These are phyloP conservation scores for Megathymus violae DNA, from an alignment of 1,140 invertebrate species.

Conservation along the genomic window DNA sequence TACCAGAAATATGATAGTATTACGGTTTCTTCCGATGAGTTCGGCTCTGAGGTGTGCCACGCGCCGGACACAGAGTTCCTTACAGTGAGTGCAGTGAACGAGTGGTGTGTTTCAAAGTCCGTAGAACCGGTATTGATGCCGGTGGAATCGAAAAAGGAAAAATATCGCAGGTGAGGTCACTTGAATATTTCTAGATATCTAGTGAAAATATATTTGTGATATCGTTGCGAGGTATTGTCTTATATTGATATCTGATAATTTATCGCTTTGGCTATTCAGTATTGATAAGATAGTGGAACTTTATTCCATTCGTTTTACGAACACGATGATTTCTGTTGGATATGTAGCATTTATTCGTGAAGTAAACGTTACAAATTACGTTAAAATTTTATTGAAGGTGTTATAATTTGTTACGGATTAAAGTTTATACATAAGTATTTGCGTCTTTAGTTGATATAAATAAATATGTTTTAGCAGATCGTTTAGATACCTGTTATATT, in stretches of 20 bases:
- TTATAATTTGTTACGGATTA: slow-evolving; percentile 9
- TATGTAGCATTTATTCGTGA: slow-evolving; percentile 1
- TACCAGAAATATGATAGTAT: slow-evolving; percentile 80
- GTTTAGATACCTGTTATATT: slow-evolving; percentile 11
- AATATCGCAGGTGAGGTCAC: slow-evolving; percentile 78
- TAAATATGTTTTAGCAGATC: slow-evolving; percentile 5
- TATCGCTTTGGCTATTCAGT: slow-evolving; percentile 61
- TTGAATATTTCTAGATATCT: slow-evolving; percentile 59
- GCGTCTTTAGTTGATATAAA: too few species aligned
- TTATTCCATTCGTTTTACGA: slow-evolving; percentile 48
- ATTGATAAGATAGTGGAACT: slow-evolving; percentile 61
- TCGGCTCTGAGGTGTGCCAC: slow-evolving; percentile 78
- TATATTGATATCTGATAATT: slow-evolving; percentile 63
- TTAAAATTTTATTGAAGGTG: slow-evolving; percentile 1
- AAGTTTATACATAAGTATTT: too few species aligned
- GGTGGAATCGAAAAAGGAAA: slow-evolving; percentile 79
- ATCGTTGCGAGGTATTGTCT: slow-evolving; percentile 61
- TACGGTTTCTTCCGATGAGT: slow-evolving; percentile 80
- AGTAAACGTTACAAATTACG: not conserved
- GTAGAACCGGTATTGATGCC: slow-evolving; percentile 71
- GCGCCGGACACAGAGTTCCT: slow-evolving; percentile 75
- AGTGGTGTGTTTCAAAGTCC: slow-evolving; percentile 76
- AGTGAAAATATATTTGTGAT: slow-evolving; percentile 69
- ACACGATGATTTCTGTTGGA: slow-evolving; percentile 20
- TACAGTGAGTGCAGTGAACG: slow-evolving; percentile 80